Conservation (phyloP, 2,888 invertebrate species). For the Pheosia tremula region DNA sequence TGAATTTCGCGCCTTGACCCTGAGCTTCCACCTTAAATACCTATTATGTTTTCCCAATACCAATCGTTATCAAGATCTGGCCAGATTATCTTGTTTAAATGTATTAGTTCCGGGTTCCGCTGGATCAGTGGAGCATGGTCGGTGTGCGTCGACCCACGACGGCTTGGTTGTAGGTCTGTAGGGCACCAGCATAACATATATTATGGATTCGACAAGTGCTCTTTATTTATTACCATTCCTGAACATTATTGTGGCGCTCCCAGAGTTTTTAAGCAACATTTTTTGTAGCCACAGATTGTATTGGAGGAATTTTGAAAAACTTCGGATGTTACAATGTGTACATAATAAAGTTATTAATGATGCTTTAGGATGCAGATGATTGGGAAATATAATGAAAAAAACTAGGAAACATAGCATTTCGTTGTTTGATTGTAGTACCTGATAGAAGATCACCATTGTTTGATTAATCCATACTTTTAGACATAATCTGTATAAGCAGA, state of each 20-base stretch:
- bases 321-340: no score
- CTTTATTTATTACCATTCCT: constrained; percentile 27
- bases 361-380: no score
- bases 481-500: no score
- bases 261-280: not conserved
- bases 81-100: constrained; percentile 20
- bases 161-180: constrained; percentile 34
- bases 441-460: no score
- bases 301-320: not conserved
- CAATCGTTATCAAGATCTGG: constrained; percentile 17
- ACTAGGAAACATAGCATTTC: no score
- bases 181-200: constrained; percentile 14
- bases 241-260: not conserved
- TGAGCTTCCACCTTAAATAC: no score
- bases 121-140: constrained; percentile 22
- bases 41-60: not conserved
- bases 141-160: constrained; percentile 36
- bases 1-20: no score
- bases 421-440: no score
- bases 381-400: no score
- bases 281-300: not conserved
- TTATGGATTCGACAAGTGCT: constrained; percentile 38
- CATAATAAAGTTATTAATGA: no score
- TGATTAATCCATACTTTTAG: no score
- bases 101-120: constrained; percentile 16